These are phyloP conservation scores for Diplodus puntazzo DNA, from an alignment of 2,797 vertebrate species.

Conservation along the genomic window DNA sequence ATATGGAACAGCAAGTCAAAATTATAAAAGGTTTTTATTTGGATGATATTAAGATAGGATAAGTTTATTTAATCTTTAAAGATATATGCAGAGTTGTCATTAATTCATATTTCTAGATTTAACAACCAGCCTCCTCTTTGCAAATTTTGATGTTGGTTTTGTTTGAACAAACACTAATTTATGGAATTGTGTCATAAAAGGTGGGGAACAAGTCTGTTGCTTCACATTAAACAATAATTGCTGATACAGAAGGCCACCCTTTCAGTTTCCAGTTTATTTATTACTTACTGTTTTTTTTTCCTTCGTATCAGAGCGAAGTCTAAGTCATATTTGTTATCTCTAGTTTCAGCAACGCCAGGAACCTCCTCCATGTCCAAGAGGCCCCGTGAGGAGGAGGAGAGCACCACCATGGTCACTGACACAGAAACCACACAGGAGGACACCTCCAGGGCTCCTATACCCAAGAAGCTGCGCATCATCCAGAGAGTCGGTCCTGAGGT, in stretches of 20 bases:
- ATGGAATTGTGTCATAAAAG: not conserved
- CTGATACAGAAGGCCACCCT: not conserved
- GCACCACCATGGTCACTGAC: conserved; percentile 82
- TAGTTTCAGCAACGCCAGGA: conserved; percentile 93
- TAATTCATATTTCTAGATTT: not conserved
- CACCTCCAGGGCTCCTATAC: conserved; percentile 88
- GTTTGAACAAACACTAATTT: not conserved
- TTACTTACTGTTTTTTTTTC: too few species aligned
- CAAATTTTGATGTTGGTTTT: not conserved
- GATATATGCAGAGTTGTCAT: not conserved
- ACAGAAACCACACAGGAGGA: conserved; percentile 90
- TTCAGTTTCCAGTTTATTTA: not conserved
- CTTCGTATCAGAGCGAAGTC: not conserved
- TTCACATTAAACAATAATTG: too few species aligned
- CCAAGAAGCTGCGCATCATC: conserved; percentile 92
- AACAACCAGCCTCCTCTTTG: not conserved
- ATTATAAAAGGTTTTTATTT: not conserved
- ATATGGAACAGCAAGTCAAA: not conserved
- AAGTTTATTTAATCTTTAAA: not conserved
- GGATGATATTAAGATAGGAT: not conserved
- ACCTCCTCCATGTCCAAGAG: conserved; percentile 92
- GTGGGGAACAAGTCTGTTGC: not conserved
- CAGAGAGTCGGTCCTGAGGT: conserved; percentile 95
- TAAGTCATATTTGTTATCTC: conserved; percentile 14
- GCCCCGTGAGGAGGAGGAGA: conserved; percentile 95